Conservation (phyloP, 92 coral and sea anemone species). For the Zoanthus sociatus region DNA sequence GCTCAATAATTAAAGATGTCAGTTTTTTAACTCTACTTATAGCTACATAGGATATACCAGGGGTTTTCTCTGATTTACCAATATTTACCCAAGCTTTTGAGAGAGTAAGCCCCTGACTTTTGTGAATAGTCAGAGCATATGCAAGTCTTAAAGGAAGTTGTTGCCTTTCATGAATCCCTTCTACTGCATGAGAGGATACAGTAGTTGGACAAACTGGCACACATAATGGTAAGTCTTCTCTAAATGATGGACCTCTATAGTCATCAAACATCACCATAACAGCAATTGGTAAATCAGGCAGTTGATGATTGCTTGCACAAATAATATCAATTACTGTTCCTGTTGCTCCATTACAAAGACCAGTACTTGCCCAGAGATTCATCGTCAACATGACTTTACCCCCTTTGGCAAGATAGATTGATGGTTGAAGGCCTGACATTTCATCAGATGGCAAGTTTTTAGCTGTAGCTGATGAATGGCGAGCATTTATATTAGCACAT, state of each 20-base stretch:
- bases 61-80: constrained; percentile 7
- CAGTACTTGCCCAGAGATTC: not conserved
- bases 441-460: constrained; percentile 3
- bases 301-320: not conserved
- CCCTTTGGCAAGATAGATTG: no score
- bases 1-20: constrained; percentile 2
- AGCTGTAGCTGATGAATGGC: not conserved
- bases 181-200: constrained; percentile 7
- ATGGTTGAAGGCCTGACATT: not conserved
- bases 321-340: constrained; percentile 8
- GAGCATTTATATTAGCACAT: constrained; percentile 1
- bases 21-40: constrained; percentile 4
- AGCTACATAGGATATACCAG: constrained; percentile 7
- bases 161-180: constrained; percentile 6
- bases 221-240: constrained; percentile 2
- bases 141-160: not conserved
- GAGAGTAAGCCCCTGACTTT: constrained; percentile 3
- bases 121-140: constrained; percentile 5
- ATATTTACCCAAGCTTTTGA: constrained; percentile 8
- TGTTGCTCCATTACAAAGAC: constrained; percentile 7
- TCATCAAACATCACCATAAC: constrained; percentile 3
- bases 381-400: no score
- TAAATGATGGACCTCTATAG: constrained; percentile 9
- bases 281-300: not conserved
- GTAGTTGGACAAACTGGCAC: constrained; percentile 7